These are phyloP conservation scores for Ophiothrix spiculata DNA, from an alignment of 35 echinoderm and acorn worm genomes.

Conservation along the genomic window DNA sequence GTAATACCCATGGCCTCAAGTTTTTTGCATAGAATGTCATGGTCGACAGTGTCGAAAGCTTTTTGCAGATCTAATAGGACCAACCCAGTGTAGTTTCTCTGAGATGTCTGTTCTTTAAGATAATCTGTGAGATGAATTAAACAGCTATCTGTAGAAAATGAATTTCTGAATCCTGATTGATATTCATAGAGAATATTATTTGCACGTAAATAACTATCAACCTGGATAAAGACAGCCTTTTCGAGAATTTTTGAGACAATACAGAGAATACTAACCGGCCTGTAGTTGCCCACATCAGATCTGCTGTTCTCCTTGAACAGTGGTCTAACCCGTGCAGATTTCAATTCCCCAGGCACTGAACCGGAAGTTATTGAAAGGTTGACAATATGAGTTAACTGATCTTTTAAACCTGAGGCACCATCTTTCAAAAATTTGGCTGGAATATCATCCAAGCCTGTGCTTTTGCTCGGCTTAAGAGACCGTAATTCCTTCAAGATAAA, in stretches of 20 bases:
- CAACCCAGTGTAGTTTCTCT: constrained; percentile 28
- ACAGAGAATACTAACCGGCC: constrained; percentile 4
- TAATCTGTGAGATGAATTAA: constrained; percentile 34
- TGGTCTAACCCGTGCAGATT: neutral
- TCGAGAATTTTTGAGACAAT: constrained; percentile 27
- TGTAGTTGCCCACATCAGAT: constrained; percentile 23
- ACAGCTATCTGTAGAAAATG: constrained; percentile 22
- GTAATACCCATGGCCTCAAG: no score
- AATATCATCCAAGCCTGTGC: constrained; percentile 23
- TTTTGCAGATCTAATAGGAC: constrained; percentile 25
- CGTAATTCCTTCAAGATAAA: neutral
- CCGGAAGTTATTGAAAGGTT: constrained; percentile 17
- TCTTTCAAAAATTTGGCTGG: constrained; percentile 28
- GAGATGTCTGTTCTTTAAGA: neutral
- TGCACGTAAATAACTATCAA: constrained; percentile 2
- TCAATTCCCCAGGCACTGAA: neutral
- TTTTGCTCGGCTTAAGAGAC: neutral
- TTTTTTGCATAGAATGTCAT: constrained; percentile 32
- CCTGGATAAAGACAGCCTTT: constrained; percentile 18
- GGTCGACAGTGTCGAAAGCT: constrained; percentile 38
- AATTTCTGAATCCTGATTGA: constrained; percentile 21
- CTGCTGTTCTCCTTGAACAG: constrained; percentile 14
- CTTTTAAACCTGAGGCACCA: constrained; percentile 7
- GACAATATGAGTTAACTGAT: constrained; percentile 24
- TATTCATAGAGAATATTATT: constrained; percentile 24